Base-by-base conservation (phyloP, 2,888 invertebrate genomes). In the Nebria salina region DNA sequence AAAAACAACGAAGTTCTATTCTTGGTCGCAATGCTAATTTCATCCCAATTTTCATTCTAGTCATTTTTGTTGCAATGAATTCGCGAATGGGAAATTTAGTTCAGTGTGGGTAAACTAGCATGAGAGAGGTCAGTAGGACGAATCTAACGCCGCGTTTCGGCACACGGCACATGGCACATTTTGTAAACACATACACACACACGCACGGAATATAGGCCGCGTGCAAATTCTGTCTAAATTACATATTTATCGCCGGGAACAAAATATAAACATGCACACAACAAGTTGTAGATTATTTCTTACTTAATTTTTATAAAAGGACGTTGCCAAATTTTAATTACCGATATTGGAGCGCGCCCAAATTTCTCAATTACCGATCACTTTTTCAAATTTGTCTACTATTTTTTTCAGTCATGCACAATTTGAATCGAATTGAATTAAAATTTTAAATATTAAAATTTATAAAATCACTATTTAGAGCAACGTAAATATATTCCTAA, bases 281-380 rank as follows among this genome's bases (percentile, higher is more conserved):
- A 73, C 73, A 73, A 73, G 15, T 73, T 42, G 43, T 73, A 73
- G 73, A 73, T 73, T 73, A 73, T 73, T 43, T 73, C n/a, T n/a
- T 42, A 25, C 43, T 73, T 73, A 43, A 34, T 34, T 34, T 43
- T 15, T 41, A 26, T 42, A 34, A 43, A 34, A 7, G 25, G 13
- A 34, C 73, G 43, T 42, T 73, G 73, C 73, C 73, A 73, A 73
- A 41, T 42, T 42, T 41, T 25, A 73, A 73, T 73, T 73, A 73
- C 9, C n/a, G 13, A 9, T 26, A 26, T 73, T 73, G 34, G 43
- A 73, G 15, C 66, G 65, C 2, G 15, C 66, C 66, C 13, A n/a
- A 66, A 66, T 34, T 34, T 34, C 34, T 34, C 34, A 34, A 34
- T 34, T 34, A 34, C 34, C 34, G 5, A 34, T 34, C 34, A 34